Conservation (phyloP, 2,888 invertebrate genomes). For the Pheosia gnoma region DNA sequence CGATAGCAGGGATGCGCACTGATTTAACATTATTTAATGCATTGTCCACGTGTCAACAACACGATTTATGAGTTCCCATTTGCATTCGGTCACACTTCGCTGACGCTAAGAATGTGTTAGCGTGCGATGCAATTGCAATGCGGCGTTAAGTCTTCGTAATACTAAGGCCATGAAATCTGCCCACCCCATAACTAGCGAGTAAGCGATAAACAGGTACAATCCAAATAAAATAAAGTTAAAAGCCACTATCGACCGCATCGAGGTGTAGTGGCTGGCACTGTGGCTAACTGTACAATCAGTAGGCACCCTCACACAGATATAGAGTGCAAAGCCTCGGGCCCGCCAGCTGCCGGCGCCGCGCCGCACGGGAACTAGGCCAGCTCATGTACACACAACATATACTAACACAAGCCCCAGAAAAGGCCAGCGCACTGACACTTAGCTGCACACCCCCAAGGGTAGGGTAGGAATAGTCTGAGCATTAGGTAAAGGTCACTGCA, state of each 20-base stretch:
- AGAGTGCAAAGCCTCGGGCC: slow-evolving; percentile 7
- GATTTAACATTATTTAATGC: slow-evolving; percentile 32
- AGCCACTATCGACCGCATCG: background rate
- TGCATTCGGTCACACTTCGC: background rate
- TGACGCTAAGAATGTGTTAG: background rate
- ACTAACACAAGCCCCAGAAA: slow-evolving; percentile 50
- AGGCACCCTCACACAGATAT: slow-evolving; percentile 11
- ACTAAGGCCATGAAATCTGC: background rate
- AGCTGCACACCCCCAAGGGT: background rate
- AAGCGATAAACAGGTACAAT: background rate
- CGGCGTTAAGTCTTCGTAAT: too few species aligned
- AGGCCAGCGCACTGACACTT: slow-evolving; percentile 38
- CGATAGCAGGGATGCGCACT: slow-evolving; percentile 45
- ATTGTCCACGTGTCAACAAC: slow-evolving; percentile 6
- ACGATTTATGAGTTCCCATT: background rate
- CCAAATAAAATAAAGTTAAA: background rate
- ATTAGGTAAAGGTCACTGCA: slow-evolving; percentile 4
- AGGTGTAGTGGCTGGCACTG: background rate
- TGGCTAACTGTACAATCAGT: slow-evolving; percentile 8
- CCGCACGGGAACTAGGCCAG: background rate
- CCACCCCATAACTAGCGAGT: background rate
- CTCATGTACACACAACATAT: slow-evolving; percentile 36
- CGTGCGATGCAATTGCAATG: too few species aligned
- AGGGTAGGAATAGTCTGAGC: background rate
- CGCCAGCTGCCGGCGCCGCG: background rate